Base-by-base conservation (phyloP, 2,888 invertebrate genomes). In the Operophtera brumata region DNA sequence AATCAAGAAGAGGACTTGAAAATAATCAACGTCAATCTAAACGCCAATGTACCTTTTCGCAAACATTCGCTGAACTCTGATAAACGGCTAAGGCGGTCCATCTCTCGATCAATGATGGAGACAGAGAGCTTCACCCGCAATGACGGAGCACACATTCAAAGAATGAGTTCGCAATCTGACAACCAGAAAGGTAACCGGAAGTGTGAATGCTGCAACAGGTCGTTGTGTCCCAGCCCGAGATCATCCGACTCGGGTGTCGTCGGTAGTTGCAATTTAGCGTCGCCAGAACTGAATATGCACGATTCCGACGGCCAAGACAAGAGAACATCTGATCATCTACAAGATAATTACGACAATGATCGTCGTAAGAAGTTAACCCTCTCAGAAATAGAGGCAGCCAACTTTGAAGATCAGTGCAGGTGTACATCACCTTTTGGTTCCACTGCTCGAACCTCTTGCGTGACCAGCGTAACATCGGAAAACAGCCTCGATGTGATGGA, bases 241-340 rank as follows among this genome's bases (percentile, higher is more conserved):
- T 95, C 94, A 6, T 96, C 96, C 11, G 95, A 95, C 77, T 96
- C 96, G 0, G 96, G 96, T 20, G 94, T 96, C 85, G 96, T 95
- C 0, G 96, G 96, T 25, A 96, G 95, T 81, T 95, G 94, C 72
- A 93, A 93, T 51, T 88, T 95, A 57, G 92, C 94, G 5, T 94
- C 94, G 0, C 94, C 94, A 0, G 94, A 94, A 78, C 88, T 93
- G n/a, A 84, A 86, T 39, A 79, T 86, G 77, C 86, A 82, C 44
- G 84, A 90, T 59, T 86, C 85, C 1, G 88, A 88, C 53, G 69
- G 75, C 43, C 83, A 80, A 36, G 86, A 84, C 32, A 89, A 87
- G 62, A 57, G 62, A 52, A 62, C 65, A 28, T 75, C 77, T 0
- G 77, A 80, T 57, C 61, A 83, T 62, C 76, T 80, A 1, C 77